phyloP scores from a whole-genome alignment of 30 jellyfish, hydroid and myxozoan genomes.

The Aurelia sp. region DNA sequence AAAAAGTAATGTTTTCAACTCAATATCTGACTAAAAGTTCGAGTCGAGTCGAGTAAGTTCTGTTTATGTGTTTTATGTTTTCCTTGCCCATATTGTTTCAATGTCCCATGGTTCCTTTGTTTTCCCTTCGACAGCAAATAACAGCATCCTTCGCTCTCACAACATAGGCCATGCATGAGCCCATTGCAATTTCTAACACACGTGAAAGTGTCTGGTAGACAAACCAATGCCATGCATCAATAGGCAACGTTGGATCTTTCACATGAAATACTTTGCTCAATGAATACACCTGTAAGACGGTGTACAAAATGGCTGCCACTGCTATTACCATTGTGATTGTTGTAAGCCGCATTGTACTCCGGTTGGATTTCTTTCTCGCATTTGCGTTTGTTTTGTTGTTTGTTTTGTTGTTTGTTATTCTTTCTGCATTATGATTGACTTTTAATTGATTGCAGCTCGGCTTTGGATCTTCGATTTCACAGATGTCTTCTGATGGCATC shows the following conservation, averaged over 20 bases:
- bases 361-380: constrained; percentile 2
- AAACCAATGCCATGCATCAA: constrained; percentile 65
- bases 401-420: neutral
- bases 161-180: constrained; percentile 40
- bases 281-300: constrained; percentile 49
- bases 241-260: constrained; percentile 17
- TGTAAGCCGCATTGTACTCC: constrained; percentile 31
- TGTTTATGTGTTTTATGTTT: no score
- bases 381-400: constrained; percentile 6
- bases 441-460: neutral
- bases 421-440: neutral
- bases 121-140: neutral
- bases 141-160: constrained; percentile 37
- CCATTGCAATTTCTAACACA: constrained; percentile 43
- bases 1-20: no score
- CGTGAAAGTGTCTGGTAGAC: constrained; percentile 61
- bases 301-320: constrained; percentile 43
- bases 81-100: no score
- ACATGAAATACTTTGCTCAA: constrained; percentile 25
- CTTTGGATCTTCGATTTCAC: neutral
- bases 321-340: constrained; percentile 39
- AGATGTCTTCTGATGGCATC: neutral
- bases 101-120: no score
- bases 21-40: no score
- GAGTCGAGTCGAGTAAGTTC: no score